These are phyloP conservation scores for Nestor notabilis DNA, from an alignment of 2,113 vertebrate genomes.

Conservation along the genomic window DNA sequence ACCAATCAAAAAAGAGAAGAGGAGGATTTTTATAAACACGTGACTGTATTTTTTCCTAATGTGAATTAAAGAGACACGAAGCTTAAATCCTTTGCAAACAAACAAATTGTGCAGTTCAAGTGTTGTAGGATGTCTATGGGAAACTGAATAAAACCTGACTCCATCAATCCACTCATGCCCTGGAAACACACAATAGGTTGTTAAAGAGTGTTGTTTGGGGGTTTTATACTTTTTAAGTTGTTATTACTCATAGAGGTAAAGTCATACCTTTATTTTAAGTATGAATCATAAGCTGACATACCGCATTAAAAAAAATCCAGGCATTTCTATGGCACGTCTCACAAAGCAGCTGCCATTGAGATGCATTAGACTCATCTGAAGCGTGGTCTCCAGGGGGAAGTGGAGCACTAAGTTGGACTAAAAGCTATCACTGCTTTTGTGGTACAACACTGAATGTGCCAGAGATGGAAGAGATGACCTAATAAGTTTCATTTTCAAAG, in stretches of 20 bases:
- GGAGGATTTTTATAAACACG: not conserved
- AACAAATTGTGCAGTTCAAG: not conserved
- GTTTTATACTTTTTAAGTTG: not conserved
- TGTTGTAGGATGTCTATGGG: not conserved
- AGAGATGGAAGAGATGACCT: constrained; percentile 10
- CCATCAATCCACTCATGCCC: not conserved
- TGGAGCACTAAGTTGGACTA: not conserved
- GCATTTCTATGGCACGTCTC: not conserved
- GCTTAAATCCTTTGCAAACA: not conserved
- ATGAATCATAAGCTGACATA: constrained; percentile 7
- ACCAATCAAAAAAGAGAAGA: not conserved
- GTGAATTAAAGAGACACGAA: not conserved
- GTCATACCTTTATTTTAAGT: not conserved
- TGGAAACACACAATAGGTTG: not conserved
- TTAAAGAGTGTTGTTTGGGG: not conserved
- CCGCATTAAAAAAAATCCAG: not conserved
- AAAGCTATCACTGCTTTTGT: not conserved
- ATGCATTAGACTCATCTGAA: not conserved
- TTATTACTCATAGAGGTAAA: constrained; percentile 16
- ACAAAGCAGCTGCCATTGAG: not conserved
- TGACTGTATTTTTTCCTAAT: not conserved
- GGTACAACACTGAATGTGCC: not conserved
- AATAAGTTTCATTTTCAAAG: not conserved
- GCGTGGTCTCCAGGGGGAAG: not conserved
- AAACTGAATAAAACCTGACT: not conserved